Conservation (phyloP, 1,140 invertebrate genomes). For the Listronotus bonariensis region DNA sequence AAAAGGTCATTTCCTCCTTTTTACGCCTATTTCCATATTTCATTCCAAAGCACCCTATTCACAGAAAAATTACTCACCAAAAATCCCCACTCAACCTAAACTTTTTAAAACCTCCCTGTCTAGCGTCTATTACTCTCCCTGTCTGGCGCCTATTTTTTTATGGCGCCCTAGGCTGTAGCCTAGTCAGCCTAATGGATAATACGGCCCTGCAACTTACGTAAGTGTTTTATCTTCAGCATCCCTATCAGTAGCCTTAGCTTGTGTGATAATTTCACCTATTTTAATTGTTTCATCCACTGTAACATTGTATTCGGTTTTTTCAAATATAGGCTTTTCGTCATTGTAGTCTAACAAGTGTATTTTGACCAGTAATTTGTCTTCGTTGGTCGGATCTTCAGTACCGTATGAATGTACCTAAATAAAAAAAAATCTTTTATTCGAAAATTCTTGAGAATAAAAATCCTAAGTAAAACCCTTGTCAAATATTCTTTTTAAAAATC, state of each 20-base stretch:
- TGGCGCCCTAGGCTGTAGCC: too few relatives aligned
- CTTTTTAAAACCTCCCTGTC: too few relatives aligned
- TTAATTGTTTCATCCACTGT: conserved; percentile 58
- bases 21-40: too few relatives aligned
- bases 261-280: conserved; percentile 53
- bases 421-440: conserved; percentile 4
- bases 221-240: conserved; percentile 61
- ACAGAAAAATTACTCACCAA: too few relatives aligned
- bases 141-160: too few relatives aligned
- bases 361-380: conserved; percentile 53
- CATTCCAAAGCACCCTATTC: too few relatives aligned
- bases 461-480: too few relatives aligned
- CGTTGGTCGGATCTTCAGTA: conserved; percentile 48
- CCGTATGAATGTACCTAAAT: conserved; percentile 59
- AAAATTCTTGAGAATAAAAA: too few relatives aligned
- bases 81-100: too few relatives aligned
- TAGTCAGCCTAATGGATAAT: too few relatives aligned
- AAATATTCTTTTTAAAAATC: neutral
- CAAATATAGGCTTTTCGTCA: conserved; percentile 63
- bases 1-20: too few relatives aligned
- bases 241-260: conserved; percentile 57
- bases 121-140: too few relatives aligned
- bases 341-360: conserved; percentile 63
- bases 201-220: conserved; percentile 60
- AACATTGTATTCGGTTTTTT: conserved; percentile 46